Evolutionary conservation across 2,113 vertebrate genomes (phyloP), one percentile per base, ranked within the genome.

Genomic region (Speoplatyrhinus poulsoni): DNA sequence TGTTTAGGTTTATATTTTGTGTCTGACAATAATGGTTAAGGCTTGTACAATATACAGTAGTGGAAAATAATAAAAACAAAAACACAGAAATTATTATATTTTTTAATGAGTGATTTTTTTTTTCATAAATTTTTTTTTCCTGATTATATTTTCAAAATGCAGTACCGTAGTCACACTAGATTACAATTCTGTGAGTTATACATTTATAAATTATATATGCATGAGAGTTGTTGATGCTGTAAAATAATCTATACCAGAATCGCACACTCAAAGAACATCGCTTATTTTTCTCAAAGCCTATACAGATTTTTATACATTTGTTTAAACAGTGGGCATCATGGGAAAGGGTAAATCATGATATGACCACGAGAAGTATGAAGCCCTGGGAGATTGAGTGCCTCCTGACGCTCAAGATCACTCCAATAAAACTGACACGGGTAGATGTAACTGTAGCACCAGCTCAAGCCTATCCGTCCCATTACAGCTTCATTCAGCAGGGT

Each of bases 1-100:
- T 76, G 87, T 90, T 88, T 73, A 80, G 80, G 80, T 83, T 85
- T 91, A 84, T 91, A 85, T 90, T 75, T 85, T 85, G 75, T 90
- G 90, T 84, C 89, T 84, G 88, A 67, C 33, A 76, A 80, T 82
- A 47, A 80, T 71, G 84, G 70, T 86, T 82, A 78, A 84, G 82
- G 75, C 85, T 83, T 91, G 87, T 90, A 88, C 81, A 88, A 84
- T 76, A 86, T 89, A 89, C 86, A 86, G 87, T 80, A 55, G 80
- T 6, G 63, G 36, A 67, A 59, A 58, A 36, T 48, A 52, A 84
- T 73, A 83, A 87, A 82, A 87, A 85, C 88, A 79, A 73, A 86
- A 81, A 77, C 48, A 81, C 65, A 76, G 65, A 85, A 79, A 72
- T 73, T 1, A 89, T 77, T 52, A 46, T 77, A 79, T 85, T 67